Conservation (phyloP, 2,888 invertebrate genomes). For the Athalia cordata region DNA sequence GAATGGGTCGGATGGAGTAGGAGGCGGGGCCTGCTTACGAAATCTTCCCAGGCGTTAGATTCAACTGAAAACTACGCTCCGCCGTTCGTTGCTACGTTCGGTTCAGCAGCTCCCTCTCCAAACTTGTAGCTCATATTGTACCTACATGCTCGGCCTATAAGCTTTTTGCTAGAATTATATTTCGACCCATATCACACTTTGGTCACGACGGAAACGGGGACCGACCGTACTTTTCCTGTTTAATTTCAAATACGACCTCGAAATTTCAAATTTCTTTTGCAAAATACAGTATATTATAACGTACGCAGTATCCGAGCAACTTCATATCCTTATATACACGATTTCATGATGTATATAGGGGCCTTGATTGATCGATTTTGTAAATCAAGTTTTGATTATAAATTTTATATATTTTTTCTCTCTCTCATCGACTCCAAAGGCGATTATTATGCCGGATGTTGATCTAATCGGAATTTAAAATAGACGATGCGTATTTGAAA, state of each 20-base stretch:
- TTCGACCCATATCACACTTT: too few relatives aligned
- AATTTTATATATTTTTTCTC: too few relatives aligned
- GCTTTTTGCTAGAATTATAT: background rate
- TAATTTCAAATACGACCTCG: background rate
- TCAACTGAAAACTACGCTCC: slow-evolving; percentile 56
- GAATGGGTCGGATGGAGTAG: slow-evolving; percentile 72
- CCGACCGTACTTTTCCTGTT: too few relatives aligned
- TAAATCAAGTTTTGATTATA: too few relatives aligned
- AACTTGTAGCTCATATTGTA: background rate
- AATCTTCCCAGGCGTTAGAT: slow-evolving; percentile 67
- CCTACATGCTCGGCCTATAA: background rate
- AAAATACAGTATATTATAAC: background rate
- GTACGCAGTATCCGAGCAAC: background rate
- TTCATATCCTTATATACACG: too few relatives aligned
- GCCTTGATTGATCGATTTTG: too few relatives aligned
- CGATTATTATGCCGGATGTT: too few relatives aligned
- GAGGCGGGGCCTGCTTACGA: slow-evolving; percentile 71
- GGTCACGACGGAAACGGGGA: too few relatives aligned
- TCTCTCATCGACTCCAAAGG: too few relatives aligned
- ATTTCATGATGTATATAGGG: background rate
- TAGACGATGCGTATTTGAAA: too few relatives aligned
- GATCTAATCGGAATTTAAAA: too few relatives aligned
- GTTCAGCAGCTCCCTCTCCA: background rate
- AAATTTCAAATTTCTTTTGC: background rate
- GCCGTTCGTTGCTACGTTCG: slow-evolving; percentile 8